Base-by-base conservation (phyloP, 1,140 invertebrate genomes). In the Penaeus vannamei region DNA sequence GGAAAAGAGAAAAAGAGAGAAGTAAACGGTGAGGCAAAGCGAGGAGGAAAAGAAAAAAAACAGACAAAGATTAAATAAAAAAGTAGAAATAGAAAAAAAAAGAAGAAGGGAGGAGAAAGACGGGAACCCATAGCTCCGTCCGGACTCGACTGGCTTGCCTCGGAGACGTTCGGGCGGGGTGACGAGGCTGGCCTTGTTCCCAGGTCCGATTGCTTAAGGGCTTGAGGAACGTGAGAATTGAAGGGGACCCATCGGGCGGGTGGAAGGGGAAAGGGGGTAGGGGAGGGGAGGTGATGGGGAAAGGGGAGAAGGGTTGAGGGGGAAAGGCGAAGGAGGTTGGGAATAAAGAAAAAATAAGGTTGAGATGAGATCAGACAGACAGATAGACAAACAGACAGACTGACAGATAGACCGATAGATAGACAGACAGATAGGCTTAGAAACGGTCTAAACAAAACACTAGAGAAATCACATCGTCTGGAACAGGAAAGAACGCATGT, bases 51-150 rank as follows among this genome's bases (percentile, higher is more conserved):
- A 46, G 36, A 23, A 79, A 46, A 79, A 22, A 79, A 46, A 79
- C 42, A 80, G 77, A 23, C 42, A 36, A 23, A 20, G 36, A 80
- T n/a, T 22, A 14, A 79, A 53, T n/a, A n/a, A n/a, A n/a, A n/a
- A 12, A 46, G 36, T 42, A 80, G 32, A 46, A 26, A 80, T 32
- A 32, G 32, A 80, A 53, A 80, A 53, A 80, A 53, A 46, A 36
- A 36, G 77, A 36, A 53, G 59, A 53, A 80, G 77, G 59, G 77
- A 80, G 53, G 76, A 79, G 76, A 79, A 42, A 79, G 76, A 79
- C 36, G 36, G 26, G 53, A 72, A 72, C 42, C 59, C 80, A 82
- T 29, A 82, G 36, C 3, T 42, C 36, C 36, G 8, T 7, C 36
- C 8, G 36, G 36, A 42, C 36, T 42, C 8, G 36, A 2, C 36